Evolutionary conservation across 2,888 invertebrate genomes (phyloP), one percentile per base, ranked within the genome.

Genomic region (Peribatodes rhomboidaria): DNA sequence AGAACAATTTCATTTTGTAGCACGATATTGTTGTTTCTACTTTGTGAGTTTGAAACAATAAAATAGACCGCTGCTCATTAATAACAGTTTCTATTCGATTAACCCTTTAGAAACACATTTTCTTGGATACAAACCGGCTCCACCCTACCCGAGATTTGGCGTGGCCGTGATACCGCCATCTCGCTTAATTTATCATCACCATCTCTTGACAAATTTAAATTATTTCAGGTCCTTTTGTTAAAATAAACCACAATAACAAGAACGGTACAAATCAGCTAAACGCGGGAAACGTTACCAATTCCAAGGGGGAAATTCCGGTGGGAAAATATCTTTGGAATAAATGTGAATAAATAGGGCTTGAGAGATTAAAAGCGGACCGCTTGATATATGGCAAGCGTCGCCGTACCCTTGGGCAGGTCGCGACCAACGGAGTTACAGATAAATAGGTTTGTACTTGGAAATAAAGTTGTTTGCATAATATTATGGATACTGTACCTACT

Each of bases 291-390:
- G 87, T 83, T 86, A 86, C 86, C 86, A 84, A 87, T 89, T 88
- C 85, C 84, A 85, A 86, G 85, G 79, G 86, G 86, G 88, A 89
- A 89, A 87, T 88, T 90, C 91, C 89, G 84, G 83, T 84, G 87
- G 87, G 86, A 84, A 85, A 90, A 89, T 89, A 89, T 89, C 86
- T 89, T 89, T 86, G 84, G 83, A 86, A 89, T 90, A 89, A 90
- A 90, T 89, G 88, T 86, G 85, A 89, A 90, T 89, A 90, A 90
- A 90, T 90, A 89, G 88, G 88, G 81, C 88, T 87, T 81, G 85
- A 77, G 87, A 89, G 90, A 90, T 89, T 89, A 90, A 90, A 90
- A 86, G 87, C 88, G 85, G 85, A 69, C 81, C 78, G 77, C 76
- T 82, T 88, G 88, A 90, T 90, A 87, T 89, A 90, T 88, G 84